Evolutionary conservation across 2,888 invertebrate genomes (phyloP).

Genomic region (Oithona nana): DNA sequence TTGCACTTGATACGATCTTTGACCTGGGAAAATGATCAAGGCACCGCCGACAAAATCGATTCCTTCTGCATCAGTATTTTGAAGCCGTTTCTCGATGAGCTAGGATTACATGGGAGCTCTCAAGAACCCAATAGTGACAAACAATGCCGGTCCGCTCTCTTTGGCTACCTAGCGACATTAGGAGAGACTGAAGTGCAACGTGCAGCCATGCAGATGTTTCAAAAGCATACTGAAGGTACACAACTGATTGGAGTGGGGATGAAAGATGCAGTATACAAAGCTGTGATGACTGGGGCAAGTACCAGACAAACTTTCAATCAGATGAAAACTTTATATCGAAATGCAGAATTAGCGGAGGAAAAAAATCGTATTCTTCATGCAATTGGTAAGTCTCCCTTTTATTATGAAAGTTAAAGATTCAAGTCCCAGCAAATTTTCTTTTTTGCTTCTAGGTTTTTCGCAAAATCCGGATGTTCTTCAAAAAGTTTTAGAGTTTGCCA

Average conservation of each 20-base stretch:
- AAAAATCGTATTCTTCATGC: slow-evolving; percentile 71
- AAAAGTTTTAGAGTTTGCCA: slow-evolving; percentile 35
- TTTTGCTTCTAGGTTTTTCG: too few species aligned
- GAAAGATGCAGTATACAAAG: slow-evolving; percentile 64
- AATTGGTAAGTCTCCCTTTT: too few species aligned
- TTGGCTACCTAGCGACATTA: slow-evolving; percentile 68
- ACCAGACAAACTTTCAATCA: slow-evolving; percentile 48
- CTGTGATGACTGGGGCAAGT: slow-evolving; percentile 51
- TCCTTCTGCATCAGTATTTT: slow-evolving; percentile 1
- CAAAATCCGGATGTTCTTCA: slow-evolving; percentile 38
- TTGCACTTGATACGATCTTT: neutral
- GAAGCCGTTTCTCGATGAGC: neutral
- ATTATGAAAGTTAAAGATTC: too few species aligned
- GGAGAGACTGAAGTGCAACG: slow-evolving; percentile 52
- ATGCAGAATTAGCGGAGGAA: slow-evolving; percentile 76
- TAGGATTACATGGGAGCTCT: neutral
- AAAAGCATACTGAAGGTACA: slow-evolving; percentile 41
- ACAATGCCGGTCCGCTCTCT: slow-evolving; percentile 39
- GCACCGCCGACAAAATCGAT: slow-evolving; percentile 3
- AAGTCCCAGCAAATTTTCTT: too few species aligned
- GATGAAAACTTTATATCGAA: slow-evolving; percentile 55
- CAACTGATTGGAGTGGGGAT: slow-evolving; percentile 55
- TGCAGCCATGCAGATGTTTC: slow-evolving; percentile 50
- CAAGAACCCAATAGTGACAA: neutral
- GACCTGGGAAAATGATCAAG: neutral